A percentile compares a stretch with the other conserved stretches of the same genome.
Evolutionary conservation across 2,797 vertebrate genomes (phyloP).

Genomic region (Australoheros facetus): DNA sequence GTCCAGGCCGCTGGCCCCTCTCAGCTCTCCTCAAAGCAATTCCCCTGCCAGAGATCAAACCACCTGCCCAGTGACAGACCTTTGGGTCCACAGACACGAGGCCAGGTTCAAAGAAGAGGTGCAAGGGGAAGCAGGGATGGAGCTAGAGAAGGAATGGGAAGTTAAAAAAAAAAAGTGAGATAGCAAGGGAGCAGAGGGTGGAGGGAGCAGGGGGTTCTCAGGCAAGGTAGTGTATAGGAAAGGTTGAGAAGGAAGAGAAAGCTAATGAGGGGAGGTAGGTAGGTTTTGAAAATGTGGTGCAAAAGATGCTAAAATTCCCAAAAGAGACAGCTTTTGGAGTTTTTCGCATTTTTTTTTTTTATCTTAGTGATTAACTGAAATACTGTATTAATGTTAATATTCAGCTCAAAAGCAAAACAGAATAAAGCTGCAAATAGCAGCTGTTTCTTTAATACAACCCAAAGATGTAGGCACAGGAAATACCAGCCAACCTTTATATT

Average conservation of each 20-base stretch:
- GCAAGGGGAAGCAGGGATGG: slow-evolving; percentile 72
- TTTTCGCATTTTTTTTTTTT: neutral
- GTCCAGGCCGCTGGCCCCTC: slow-evolving; percentile 62
- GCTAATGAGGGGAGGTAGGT: slow-evolving; percentile 36
- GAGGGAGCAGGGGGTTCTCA: slow-evolving; percentile 1
- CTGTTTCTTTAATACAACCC: neutral
- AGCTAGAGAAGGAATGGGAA: slow-evolving; percentile 48
- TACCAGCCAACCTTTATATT: neutral
- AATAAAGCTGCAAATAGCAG: neutral
- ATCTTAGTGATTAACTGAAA: neutral
- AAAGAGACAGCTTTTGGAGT: neutral
- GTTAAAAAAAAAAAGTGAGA: slow-evolving; percentile 65
- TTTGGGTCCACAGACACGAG: slow-evolving; percentile 86
- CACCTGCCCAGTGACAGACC: slow-evolving; percentile 89
- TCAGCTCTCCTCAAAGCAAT: slow-evolving; percentile 88
- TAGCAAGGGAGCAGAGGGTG: slow-evolving; percentile 29
- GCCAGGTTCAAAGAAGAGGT: slow-evolving; percentile 88
- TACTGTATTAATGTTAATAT: neutral
- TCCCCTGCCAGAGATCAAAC: slow-evolving; percentile 90
- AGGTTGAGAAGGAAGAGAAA: slow-evolving; percentile 45
- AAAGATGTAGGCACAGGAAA: neutral
- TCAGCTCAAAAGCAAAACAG: neutral
- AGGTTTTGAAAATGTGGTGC: slow-evolving; percentile 12
- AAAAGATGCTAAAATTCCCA: slow-evolving; percentile 11
- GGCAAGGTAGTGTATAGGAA: slow-evolving; percentile 45